phyloP scores from a whole-genome alignment of 2,888 invertebrate species.

The Drosophila incognita region DNA sequence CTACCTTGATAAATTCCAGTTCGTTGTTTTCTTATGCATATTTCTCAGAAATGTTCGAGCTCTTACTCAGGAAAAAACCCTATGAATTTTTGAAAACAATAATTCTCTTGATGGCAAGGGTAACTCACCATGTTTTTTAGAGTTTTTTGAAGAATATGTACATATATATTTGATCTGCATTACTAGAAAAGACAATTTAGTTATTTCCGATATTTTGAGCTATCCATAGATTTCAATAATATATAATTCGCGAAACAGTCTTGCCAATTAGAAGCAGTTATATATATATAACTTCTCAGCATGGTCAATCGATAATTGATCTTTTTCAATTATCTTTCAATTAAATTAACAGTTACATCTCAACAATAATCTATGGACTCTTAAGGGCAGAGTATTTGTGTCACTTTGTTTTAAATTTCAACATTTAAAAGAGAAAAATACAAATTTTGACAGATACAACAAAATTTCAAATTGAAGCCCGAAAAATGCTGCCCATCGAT shows the following conservation, averaged over 20 bases:
- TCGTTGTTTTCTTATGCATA: not conserved
- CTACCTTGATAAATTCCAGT: not conserved
- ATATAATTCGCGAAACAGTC: not conserved
- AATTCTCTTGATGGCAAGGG: too few relatives aligned
- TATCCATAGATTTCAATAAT: not conserved
- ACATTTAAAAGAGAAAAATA: not conserved
- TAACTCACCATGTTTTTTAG: too few relatives aligned
- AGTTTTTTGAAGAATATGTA: too few relatives aligned
- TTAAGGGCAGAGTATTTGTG: not conserved
- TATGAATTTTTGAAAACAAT: not conserved
- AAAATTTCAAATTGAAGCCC: slow-evolving; percentile 3
- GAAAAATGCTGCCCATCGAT: slow-evolving; percentile 55
- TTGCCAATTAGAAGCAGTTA: not conserved
- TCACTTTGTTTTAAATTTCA: not conserved
- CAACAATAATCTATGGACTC: not conserved
- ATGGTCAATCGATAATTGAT: not conserved
- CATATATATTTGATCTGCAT: too few relatives aligned
- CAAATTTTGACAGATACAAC: not conserved
- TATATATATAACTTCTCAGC: not conserved
- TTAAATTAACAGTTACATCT: not conserved
- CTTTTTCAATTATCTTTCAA: not conserved
- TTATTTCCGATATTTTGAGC: not conserved
- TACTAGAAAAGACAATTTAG: too few relatives aligned
- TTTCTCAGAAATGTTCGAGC: not conserved
- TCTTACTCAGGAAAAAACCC: not conserved